Evolutionary conservation across 2,113 vertebrate species (phyloP), one percentile per base, ranked within the genome.

Genomic region (Strix aluco): DNA sequence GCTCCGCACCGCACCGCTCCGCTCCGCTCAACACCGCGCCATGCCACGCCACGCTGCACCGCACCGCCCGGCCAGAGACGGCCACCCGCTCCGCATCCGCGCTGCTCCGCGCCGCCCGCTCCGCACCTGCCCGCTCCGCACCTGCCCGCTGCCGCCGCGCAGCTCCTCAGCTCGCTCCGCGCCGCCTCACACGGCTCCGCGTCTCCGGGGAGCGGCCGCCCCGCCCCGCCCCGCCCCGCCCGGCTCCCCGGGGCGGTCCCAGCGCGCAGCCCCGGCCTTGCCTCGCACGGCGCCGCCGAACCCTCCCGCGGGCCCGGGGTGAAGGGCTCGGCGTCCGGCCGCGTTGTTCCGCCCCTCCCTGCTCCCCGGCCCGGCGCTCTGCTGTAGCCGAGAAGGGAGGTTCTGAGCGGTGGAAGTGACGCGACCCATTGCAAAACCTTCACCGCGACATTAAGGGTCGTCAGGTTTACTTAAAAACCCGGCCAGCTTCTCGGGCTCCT

Each of bases 241-340:
- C 46, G 46, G 46, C 46, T 17, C 46, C 46, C 46, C 46, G 42
- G 42, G 13, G 42, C 46, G 46, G 46, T 46, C 46, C 46, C 42
- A 44, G 42, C 42, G 42, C 42, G 42, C 42, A 44, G 42, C 42
- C 42, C 42, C 42, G 42, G 42, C 42, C 42, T 44, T 6, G 42
- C 42, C 42, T 44, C 42, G 42, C 42, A 14, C 14, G 8, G 40
- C 0, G 36, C 13, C 10, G 44, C 15, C 5, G n/a, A 15, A 19
- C 8, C 17, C 25, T 9, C 16, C 49, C 13, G 12, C 18, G 25
- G 16, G 21, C 8, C 27, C 36, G 26, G 17, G 54, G 29, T 5
- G 16, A 23, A 9, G 19, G 51, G 29, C 21, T 47, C 3, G 63
- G 22, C 5, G 0, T 5, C 15, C 13, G 22, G 13, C 1, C 9